These are phyloP conservation scores for Urocolius indicus DNA, from an alignment of 2,113 vertebrate genomes.

Conservation along the genomic window DNA sequence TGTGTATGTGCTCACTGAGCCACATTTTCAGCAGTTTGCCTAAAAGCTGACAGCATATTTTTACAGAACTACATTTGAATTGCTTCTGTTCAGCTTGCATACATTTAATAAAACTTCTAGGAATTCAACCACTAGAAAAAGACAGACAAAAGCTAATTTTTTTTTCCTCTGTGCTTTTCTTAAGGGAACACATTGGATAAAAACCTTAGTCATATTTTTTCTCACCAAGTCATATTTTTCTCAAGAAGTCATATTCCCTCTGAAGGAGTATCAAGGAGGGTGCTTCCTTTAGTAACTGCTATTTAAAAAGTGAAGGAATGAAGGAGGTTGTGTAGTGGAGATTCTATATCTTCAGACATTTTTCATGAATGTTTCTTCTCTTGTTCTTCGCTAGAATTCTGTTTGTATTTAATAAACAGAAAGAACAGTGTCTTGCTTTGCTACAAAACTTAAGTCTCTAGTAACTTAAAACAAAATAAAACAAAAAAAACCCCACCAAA, in stretches of 20 bases:
- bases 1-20: rapidly evolving
- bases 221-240: neutral
- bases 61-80: neutral
- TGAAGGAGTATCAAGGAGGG: neutral
- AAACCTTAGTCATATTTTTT: neutral
- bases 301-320: neutral
- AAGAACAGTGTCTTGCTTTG: neutral
- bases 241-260: neutral
- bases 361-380: neutral
- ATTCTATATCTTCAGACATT: neutral
- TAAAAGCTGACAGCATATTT: neutral
- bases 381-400: neutral
- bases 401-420: neutral
- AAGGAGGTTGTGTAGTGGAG: neutral
- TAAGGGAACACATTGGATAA: neutral
- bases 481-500: neutral
- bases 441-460: neutral
- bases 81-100: neutral
- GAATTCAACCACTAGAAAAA: neutral
- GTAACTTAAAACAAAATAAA: neutral
- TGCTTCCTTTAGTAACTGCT: neutral
- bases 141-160: neutral
- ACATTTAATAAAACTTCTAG: neutral
- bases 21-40: neutral
- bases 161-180: neutral